Conservation (phyloP, 1,140 invertebrate genomes). For the Trichogramma pretiosum region DNA sequence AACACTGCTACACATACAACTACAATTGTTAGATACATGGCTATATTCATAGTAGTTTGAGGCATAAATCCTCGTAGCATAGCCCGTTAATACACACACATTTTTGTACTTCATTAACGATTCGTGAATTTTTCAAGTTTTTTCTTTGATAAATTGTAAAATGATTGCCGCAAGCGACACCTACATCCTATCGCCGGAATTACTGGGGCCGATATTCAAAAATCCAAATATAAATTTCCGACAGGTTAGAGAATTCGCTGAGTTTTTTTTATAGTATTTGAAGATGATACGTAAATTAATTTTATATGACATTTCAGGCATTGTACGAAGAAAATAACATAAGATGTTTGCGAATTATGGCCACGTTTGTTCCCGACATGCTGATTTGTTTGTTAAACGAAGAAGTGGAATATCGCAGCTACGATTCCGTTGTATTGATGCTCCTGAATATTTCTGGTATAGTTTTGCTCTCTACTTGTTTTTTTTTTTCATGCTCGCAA, state of each 20-base stretch:
- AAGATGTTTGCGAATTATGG: constrained; percentile 15
- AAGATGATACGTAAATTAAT: background rate
- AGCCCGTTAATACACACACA: too few species aligned
- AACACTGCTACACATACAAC: too few species aligned
- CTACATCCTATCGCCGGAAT: constrained; percentile 21
- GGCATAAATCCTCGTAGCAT: too few species aligned
- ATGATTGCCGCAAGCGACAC: background rate
- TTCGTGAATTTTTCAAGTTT: too few species aligned
- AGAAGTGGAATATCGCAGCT: background rate
- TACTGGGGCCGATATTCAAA: constrained; percentile 26
- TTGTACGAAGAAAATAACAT: constrained; percentile 11
- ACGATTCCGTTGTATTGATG: constrained; percentile 15
- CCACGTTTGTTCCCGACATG: constrained; percentile 28
- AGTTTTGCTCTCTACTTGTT: background rate
- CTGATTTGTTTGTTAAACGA: constrained; percentile 21
- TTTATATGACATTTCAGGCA: constrained; percentile 16
- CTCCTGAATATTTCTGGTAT: constrained; percentile 21
- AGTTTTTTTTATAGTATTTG: background rate
- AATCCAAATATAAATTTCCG: constrained; percentile 13
- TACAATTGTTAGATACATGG: too few species aligned
- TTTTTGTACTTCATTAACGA: too few species aligned
- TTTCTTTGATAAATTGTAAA: too few species aligned
- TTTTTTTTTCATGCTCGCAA: too few species aligned
- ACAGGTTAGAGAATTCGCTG: constrained; percentile 27
- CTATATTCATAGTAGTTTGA: too few species aligned